A percentile compares a stretch with the other conserved stretches of the same genome.
These are phyloP conservation scores for Nipponacmea schrenckii DNA, from an alignment of 2,888 invertebrate species.

Conservation along the genomic window DNA sequence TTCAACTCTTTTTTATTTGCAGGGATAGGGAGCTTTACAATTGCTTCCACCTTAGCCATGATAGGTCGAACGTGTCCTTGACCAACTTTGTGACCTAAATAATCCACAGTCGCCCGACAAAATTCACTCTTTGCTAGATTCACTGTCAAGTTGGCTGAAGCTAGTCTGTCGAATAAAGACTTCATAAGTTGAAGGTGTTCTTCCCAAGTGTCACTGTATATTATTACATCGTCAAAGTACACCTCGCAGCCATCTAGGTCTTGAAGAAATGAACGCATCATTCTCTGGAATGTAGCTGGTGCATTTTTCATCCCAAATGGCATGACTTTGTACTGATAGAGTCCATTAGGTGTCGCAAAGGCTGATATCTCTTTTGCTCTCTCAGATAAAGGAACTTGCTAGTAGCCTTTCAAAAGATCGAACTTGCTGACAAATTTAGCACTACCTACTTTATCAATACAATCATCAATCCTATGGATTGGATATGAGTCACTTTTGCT, in stretches of 20 bases:
- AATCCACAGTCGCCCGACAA: slow-evolving; percentile 21
- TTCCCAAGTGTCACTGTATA: slow-evolving; percentile 10
- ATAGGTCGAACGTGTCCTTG: slow-evolving; percentile 32
- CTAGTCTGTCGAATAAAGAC: neutral
- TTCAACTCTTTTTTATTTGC: slow-evolving; percentile 27
- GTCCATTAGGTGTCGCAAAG: slow-evolving; percentile 21
- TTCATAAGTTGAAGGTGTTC: slow-evolving; percentile 13
- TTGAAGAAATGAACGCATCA: slow-evolving; percentile 11
- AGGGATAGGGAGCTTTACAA: slow-evolving; percentile 27
- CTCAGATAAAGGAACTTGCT: slow-evolving; percentile 21
- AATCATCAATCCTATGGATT: slow-evolving; percentile 29
- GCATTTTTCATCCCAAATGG: slow-evolving; percentile 27
- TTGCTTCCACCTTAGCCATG: slow-evolving; percentile 25
- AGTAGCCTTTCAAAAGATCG: slow-evolving; percentile 34
- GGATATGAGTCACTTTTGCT: no score
- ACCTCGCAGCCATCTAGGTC: neutral
- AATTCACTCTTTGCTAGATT: slow-evolving; percentile 23
- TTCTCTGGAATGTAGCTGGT: slow-evolving; percentile 16
- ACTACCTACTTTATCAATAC: slow-evolving; percentile 30
- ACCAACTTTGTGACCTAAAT: slow-evolving; percentile 36
- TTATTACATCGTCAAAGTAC: slow-evolving; percentile 17
- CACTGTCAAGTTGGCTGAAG: slow-evolving; percentile 10
- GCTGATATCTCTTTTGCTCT: slow-evolving; percentile 24
- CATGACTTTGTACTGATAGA: slow-evolving; percentile 25
- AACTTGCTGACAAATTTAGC: slow-evolving; percentile 28